Evolutionary conservation across 2,888 invertebrate species (phyloP), one percentile per base, ranked within the genome.

Genomic region (Proisotoma minuta): DNA sequence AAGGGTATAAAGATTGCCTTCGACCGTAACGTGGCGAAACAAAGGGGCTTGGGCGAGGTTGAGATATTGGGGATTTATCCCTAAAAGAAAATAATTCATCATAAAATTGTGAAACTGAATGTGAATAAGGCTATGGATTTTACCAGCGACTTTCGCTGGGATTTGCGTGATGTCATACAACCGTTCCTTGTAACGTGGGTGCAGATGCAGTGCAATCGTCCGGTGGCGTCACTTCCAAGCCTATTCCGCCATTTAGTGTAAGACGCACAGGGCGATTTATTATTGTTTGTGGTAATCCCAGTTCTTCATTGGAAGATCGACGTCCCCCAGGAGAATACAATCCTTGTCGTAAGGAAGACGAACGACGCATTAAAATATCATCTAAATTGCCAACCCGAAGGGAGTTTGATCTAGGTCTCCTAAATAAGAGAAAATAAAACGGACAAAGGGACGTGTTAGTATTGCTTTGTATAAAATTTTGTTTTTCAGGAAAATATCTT

Each of bases 331-430:
- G 84, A 71, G 82, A 85, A 63, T 85, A 84, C 58, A 91, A 79
- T 3, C 91, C 91, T 78, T 91, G 91, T 22, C 92, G 82, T 63
- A 91, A 79, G 4, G 91, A 91, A 75, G 89, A 91, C 47, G 91
- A 91, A 62, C 91, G 84, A 58, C 91, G 82, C 70, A 92, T 79
- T 40, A 91, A 79, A 73, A 90, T 89, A 75, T 92, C 92, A 76
- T 91, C 92, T 23, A 73, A 56, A 53, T 72, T 72, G 39, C 65
- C 67, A 63, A 92, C 89, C 72, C 92, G 83, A 66, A 92, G 82
- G 50, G 91, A 91, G 78, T 92, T 92, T 62, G 91, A 91, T 73
- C 90, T 59, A 58, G 74, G 72, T 66, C 75, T 57, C 68, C 74
- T 75, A 65, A 58, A 61, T 61, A 59, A n/a, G n/a, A n/a, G n/a